Evolutionary conservation across 2,113 vertebrate species (phyloP).

Genomic region (Onychostoma macrolepis): DNA sequence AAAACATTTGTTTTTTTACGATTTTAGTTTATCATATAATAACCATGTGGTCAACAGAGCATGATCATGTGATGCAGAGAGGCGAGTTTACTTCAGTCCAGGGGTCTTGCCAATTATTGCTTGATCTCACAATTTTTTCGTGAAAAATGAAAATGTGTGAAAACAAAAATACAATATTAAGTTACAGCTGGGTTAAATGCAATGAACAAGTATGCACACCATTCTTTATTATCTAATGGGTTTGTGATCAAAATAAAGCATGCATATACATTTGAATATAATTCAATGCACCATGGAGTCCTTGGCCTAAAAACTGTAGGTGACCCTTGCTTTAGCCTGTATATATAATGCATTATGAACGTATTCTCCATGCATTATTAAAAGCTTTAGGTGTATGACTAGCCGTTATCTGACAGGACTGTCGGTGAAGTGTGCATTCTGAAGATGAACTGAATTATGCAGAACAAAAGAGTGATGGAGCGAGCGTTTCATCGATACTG

Average conservation of each 20-base stretch:
- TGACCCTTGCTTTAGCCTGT: not conserved
- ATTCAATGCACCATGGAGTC: not conserved
- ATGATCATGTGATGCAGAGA: not conserved
- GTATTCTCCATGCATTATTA: not conserved
- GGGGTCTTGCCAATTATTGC: not conserved
- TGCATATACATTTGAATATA: not conserved
- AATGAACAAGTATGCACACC: not conserved
- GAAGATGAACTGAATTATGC: not conserved
- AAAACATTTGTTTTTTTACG: no score
- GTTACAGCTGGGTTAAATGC: not conserved
- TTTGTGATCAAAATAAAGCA: not conserved
- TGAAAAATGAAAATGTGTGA: not conserved
- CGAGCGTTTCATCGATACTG: not conserved
- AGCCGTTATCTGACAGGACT: not conserved
- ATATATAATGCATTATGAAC: not conserved
- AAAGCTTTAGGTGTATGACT: not conserved
- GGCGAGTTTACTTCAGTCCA: no score
- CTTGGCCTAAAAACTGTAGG: not conserved
- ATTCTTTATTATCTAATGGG: not conserved
- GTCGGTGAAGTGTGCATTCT: not conserved
- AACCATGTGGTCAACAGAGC: no score
- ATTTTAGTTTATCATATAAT: no score
- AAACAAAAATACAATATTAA: not conserved
- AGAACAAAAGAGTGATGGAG: slow-evolving; percentile 2
- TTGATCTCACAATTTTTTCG: not conserved